Percentiles rank a stretch among this genome's conserved stretches.
These are phyloP conservation scores for Scortum barcoo DNA, from an alignment of 2,113 vertebrate genomes.

Conservation along the genomic window DNA sequence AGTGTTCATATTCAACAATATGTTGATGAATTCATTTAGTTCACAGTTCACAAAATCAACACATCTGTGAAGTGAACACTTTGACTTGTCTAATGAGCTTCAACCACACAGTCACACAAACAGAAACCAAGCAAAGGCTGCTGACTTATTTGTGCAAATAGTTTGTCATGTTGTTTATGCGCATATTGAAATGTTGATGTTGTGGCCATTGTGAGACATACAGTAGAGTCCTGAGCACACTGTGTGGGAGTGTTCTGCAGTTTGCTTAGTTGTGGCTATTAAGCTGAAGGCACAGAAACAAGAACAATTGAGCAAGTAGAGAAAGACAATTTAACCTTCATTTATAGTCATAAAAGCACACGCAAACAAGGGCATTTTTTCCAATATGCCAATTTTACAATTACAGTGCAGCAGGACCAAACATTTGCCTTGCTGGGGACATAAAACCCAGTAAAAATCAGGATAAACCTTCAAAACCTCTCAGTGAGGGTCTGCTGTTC, in stretches of 20 bases:
- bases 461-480: too few relatives aligned
- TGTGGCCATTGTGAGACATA: background rate
- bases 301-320: background rate
- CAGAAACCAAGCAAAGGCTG: background rate
- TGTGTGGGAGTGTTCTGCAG: background rate
- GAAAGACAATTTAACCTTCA: background rate
- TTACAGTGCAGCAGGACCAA: too few relatives aligned
- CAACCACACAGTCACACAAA: too few relatives aligned
- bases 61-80: background rate
- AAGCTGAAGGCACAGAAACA: background rate
- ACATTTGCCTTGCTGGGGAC: too few relatives aligned
- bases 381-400: too few relatives aligned
- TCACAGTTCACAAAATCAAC: too few relatives aligned
- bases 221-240: too few relatives aligned
- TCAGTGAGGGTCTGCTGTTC: too few relatives aligned
- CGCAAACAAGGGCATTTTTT: too few relatives aligned
- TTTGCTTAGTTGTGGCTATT: background rate
- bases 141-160: background rate
- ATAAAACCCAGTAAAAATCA: too few relatives aligned
- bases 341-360: background rate
- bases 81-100: background rate
- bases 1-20: too few relatives aligned
- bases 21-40: too few relatives aligned
- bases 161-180: background rate
- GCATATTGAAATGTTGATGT: background rate